Conservation (phyloP, 2,888 invertebrate species). For the Brachyptera risi region DNA sequence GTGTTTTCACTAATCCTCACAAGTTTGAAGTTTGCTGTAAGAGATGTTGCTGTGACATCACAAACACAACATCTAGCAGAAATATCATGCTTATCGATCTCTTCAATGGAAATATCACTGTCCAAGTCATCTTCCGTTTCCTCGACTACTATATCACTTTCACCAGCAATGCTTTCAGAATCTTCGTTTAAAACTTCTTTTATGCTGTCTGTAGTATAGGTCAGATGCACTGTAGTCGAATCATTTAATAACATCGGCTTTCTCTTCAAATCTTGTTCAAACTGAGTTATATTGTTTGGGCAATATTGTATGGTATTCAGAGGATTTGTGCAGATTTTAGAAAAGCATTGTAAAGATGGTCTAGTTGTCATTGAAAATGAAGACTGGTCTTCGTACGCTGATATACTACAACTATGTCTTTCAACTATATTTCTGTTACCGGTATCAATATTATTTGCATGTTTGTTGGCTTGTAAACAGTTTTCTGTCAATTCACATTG, state of each 20-base stretch:
- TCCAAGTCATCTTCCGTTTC: constrained; percentile 32
- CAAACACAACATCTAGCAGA: constrained; percentile 29
- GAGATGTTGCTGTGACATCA: constrained; percentile 8
- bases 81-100: constrained; percentile 7
- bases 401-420: constrained; percentile 1
- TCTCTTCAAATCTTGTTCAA: no score
- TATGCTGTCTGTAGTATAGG: not conserved
- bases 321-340: not conserved
- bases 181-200: constrained; percentile 21
- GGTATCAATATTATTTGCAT: not conserved
- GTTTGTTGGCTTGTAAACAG: constrained; percentile 13
- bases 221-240: not conserved
- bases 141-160: constrained; percentile 33
- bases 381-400: not conserved
- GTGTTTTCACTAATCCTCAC: constrained; percentile 21
- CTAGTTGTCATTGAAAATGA: not conserved
- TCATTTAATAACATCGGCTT: not conserved
- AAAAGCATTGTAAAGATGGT: not conserved
- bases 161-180: constrained; percentile 29
- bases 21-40: constrained; percentile 19
- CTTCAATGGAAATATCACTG: constrained; percentile 28
- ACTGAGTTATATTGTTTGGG: not conserved
- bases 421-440: not conserved
- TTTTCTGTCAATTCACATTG: constrained; percentile 24
- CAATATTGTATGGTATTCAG: not conserved